These are phyloP conservation scores for Bilobella aurantiaca DNA, from an alignment of 1,140 invertebrate genomes.

Conservation along the genomic window DNA sequence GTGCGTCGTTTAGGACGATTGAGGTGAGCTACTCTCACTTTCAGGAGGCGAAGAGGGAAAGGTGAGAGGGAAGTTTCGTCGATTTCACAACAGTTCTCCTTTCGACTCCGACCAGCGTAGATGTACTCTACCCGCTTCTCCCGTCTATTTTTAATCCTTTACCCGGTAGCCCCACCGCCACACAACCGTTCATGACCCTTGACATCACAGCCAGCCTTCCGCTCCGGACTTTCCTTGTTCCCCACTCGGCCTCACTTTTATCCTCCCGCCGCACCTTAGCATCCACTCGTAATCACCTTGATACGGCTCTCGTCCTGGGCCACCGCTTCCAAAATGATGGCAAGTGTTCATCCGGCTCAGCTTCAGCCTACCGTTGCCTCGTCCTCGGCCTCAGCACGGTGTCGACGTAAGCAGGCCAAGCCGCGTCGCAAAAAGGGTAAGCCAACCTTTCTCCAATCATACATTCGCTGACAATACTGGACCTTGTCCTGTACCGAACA, in stretches of 20 bases:
- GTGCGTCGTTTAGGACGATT: too few species aligned
- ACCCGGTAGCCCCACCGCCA: not conserved
- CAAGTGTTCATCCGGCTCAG: slow-evolving; percentile 2
- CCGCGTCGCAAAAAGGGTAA: not conserved
- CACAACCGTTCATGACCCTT: not conserved
- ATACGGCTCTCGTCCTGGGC: too few species aligned
- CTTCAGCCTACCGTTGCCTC: not conserved
- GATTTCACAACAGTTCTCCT: not conserved
- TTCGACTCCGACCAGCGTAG: not conserved
- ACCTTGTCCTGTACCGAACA: too few species aligned
- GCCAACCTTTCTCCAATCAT: too few species aligned
- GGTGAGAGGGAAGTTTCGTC: not conserved
- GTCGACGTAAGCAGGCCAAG: not conserved
- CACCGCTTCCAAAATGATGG: not conserved
- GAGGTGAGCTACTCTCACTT: too few species aligned
- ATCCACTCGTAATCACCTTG: too few species aligned
- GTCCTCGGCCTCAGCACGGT: not conserved
- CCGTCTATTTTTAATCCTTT: not conserved
- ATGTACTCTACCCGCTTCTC: not conserved
- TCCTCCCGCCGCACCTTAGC: too few species aligned
- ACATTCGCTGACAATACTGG: too few species aligned
- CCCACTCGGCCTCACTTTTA: too few species aligned
- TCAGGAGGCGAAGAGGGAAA: too few species aligned
- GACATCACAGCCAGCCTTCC: too few species aligned
- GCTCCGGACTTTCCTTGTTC: too few species aligned